phyloP scores from a whole-genome alignment of 2,888 invertebrate species.

The Agrochola lychnidis region DNA sequence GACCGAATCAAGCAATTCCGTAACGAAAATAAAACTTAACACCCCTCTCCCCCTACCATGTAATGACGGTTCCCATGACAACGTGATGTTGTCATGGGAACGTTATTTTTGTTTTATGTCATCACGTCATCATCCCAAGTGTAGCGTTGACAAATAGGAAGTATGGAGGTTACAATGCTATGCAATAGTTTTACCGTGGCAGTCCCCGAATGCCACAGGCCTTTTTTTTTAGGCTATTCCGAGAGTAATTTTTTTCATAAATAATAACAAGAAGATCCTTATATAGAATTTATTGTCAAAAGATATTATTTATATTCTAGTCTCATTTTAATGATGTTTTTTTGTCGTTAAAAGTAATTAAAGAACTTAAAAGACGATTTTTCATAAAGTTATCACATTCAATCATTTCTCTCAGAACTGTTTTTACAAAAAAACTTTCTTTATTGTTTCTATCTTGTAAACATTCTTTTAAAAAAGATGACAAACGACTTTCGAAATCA shows the following conservation, averaged over 20 bases:
- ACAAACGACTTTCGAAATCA: constrained; percentile 22
- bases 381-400: neutral
- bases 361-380: neutral
- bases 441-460: constrained; percentile 10
- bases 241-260: neutral
- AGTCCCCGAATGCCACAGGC: neutral
- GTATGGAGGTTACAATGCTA: too few relatives aligned
- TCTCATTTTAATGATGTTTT: neutral
- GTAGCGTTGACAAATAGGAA: too few relatives aligned
- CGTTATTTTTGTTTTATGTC: too few relatives aligned
- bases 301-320: neutral
- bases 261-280: too few relatives aligned
- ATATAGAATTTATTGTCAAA: neutral
- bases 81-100: too few relatives aligned
- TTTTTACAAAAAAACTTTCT: constrained; percentile 17
- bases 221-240: neutral
- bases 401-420: neutral
- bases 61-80: too few relatives aligned
- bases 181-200: too few relatives aligned
- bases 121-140: too few relatives aligned
- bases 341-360: neutral
- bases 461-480: constrained; percentile 2
- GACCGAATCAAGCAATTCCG: too few relatives aligned
- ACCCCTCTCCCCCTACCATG: too few relatives aligned
- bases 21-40: too few relatives aligned